Evolutionary conservation across 2,797 vertebrate genomes (phyloP).

Genomic region (Aphelocoma californica): DNA sequence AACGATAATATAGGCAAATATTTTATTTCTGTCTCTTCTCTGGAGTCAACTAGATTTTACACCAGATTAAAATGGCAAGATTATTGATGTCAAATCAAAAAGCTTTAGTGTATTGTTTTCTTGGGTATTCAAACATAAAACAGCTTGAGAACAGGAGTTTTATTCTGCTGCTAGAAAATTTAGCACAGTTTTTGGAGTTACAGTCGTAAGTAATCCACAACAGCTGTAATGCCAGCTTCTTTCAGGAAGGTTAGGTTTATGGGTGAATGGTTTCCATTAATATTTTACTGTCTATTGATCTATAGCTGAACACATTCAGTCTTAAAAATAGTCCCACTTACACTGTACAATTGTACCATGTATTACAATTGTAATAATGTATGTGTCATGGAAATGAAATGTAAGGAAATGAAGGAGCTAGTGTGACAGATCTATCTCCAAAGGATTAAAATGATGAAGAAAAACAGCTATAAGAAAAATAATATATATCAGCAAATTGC

Average conservation of each 20-base stretch:
- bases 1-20: background rate
- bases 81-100: background rate
- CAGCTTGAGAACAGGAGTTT: background rate
- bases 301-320: background rate
- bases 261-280: conserved; percentile 39
- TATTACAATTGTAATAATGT: background rate
- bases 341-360: background rate
- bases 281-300: conserved; percentile 64
- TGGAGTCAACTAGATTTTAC: background rate
- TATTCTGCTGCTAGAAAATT: background rate
- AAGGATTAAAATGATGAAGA: background rate
- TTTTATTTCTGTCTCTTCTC: background rate
- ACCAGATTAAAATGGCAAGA: background rate
- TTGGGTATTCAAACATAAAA: background rate
- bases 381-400: background rate
- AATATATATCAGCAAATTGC: background rate
- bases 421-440: background rate
- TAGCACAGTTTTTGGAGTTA: background rate
- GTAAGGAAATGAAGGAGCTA: background rate
- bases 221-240: background rate
- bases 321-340: conserved; percentile 9
- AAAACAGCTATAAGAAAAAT: background rate
- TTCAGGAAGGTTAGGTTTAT: background rate
- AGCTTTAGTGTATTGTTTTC: background rate
- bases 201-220: background rate